Conservation (phyloP, 2,113 vertebrate species). For the Eleginops maclovinus region DNA sequence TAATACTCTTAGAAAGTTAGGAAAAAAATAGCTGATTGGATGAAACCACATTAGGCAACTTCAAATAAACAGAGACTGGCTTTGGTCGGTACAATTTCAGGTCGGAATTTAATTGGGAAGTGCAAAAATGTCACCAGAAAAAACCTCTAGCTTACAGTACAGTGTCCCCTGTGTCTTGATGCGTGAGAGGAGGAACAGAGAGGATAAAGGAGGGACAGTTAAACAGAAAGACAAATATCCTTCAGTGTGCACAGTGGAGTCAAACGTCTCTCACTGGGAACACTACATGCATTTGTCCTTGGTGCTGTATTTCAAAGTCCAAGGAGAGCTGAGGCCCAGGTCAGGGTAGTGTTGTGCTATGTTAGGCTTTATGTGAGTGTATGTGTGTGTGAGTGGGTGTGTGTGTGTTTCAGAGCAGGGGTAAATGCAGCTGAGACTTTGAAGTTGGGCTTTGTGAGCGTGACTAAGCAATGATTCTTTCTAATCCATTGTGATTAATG, state of each 20-base stretch:
- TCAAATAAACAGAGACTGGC: no score
- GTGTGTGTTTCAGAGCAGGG: slow-evolving; percentile 53
- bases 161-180: slow-evolving; percentile 5
- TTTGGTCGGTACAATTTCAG: no score
- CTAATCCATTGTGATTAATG: slow-evolving; percentile 87
- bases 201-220: background rate
- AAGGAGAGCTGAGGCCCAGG: slow-evolving; percentile 71
- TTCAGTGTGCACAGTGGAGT: slow-evolving; percentile 18
- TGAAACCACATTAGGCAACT: no score
- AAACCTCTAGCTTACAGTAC: background rate
- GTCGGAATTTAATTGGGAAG: no score
- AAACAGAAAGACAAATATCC: slow-evolving; percentile 15
- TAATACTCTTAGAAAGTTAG: background rate
- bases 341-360: slow-evolving; percentile 53
- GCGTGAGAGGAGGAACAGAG: background rate
- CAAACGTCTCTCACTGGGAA: slow-evolving; percentile 38
- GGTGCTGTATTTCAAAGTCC: slow-evolving; percentile 68
- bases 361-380: slow-evolving; percentile 46
- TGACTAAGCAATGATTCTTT: slow-evolving; percentile 83
- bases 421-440: slow-evolving; percentile 73
- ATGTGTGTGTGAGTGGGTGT: slow-evolving; percentile 29
- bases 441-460: slow-evolving; percentile 79
- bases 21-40: no score
- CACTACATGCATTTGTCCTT: slow-evolving; percentile 64
- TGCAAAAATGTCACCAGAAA: background rate